These are phyloP conservation scores for Otus scops DNA, from an alignment of 2,797 vertebrate genomes.

Conservation along the genomic window DNA sequence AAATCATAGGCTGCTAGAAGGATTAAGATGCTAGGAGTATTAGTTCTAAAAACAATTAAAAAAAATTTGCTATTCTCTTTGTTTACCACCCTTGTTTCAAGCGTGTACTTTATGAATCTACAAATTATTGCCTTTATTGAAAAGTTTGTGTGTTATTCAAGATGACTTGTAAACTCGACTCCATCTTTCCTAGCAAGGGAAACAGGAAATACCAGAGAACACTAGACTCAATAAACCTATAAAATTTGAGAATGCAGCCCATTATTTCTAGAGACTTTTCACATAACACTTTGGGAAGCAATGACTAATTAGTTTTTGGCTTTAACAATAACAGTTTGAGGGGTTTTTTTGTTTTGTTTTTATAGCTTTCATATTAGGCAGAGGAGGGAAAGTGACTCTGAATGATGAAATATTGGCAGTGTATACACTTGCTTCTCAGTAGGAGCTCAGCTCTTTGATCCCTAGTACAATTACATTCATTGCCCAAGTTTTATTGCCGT, in stretches of 20 bases:
- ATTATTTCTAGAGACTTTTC: conserved; percentile 91
- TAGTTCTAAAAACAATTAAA: conserved; percentile 15
- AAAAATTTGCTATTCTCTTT: conserved; percentile 46
- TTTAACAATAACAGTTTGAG: conserved; percentile 88
- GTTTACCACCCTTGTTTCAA: conserved; percentile 70
- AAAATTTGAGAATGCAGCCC: conserved; percentile 89
- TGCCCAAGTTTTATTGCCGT: conserved; percentile 70
- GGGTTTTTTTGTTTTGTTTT: conserved; percentile 78
- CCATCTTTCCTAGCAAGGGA: conserved; percentile 86
- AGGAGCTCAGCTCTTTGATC: conserved; percentile 81
- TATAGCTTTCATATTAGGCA: conserved; percentile 82
- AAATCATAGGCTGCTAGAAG: conserved; percentile 7
- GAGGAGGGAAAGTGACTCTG: conserved; percentile 75
- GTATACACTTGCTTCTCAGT: conserved; percentile 78
- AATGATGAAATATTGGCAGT: conserved; percentile 82
- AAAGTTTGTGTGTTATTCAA: conserved; percentile 87
- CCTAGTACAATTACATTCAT: conserved; percentile 73
- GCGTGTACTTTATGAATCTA: conserved; percentile 79
- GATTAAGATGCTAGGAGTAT: conserved; percentile 23
- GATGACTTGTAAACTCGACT: conserved; percentile 91
- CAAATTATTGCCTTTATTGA: conserved; percentile 83
- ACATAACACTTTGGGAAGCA: conserved; percentile 93
- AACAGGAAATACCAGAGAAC: conserved; percentile 96
- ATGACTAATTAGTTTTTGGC: conserved; percentile 94
- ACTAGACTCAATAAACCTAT: conserved; percentile 94